Conservation (phyloP, 2,113 vertebrate species). For the Cryptoleucopteryx plumbea region DNA sequence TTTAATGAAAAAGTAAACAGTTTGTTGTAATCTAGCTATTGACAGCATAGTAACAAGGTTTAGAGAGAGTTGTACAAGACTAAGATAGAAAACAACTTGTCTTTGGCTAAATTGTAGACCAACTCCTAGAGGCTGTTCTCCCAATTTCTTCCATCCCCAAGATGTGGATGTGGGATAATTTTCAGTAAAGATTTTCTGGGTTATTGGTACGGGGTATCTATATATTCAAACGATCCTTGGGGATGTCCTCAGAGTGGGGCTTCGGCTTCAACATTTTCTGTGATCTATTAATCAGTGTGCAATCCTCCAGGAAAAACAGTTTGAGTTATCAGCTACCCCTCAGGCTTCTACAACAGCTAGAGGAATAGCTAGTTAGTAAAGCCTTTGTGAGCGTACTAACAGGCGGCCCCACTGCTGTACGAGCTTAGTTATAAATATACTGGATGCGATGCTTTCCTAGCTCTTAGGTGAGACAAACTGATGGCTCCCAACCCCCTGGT, state of each 20-base stretch:
- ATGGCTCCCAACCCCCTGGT: background rate
- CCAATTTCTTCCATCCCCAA: background rate
- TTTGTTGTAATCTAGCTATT: background rate
- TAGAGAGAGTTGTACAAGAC: background rate
- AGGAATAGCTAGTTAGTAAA: background rate
- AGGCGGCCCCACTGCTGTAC: background rate
- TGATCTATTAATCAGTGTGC: background rate
- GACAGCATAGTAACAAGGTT: background rate
- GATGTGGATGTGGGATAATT: background rate
- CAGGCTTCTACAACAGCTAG: background rate
- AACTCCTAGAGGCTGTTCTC: background rate
- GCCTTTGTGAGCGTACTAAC: background rate
- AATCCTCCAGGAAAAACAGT: background rate
- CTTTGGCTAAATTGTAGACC: background rate
- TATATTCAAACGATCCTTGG: background rate
- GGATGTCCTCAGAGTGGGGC: background rate
- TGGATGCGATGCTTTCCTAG: background rate
- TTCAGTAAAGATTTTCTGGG: background rate
- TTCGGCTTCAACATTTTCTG: background rate
- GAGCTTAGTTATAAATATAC: fast-evolving
- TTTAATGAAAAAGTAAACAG: background rate
- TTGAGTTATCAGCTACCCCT: background rate
- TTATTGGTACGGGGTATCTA: background rate
- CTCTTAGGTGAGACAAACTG: background rate
- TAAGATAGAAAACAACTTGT: background rate